Evolutionary conservation across 1,140 invertebrate genomes (phyloP).

Genomic region (Araneus ventricosus): DNA sequence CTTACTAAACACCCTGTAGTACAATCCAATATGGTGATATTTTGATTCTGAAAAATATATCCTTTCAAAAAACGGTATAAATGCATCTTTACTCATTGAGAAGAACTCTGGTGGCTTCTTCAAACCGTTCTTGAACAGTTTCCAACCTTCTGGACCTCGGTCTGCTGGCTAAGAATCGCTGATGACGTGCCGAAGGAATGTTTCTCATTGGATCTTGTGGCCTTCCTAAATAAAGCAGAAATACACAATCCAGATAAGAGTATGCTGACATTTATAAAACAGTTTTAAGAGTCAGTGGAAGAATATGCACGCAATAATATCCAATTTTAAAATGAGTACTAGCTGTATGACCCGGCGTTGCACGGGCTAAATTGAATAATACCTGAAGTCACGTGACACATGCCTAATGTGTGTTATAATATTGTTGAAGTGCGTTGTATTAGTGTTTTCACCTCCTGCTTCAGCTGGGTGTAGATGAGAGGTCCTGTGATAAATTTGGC

Average conservation of each 20-base stretch:
- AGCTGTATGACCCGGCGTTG: too few relatives aligned
- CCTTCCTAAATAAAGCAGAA: not conserved
- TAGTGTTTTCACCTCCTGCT: too few relatives aligned
- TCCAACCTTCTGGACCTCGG: conserved; percentile 33
- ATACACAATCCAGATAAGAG: not conserved
- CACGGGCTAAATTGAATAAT: too few relatives aligned
- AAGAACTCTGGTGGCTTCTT: conserved; percentile 65
- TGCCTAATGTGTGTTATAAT: too few relatives aligned
- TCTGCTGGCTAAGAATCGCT: conserved; percentile 3
- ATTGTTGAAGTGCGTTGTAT: too few relatives aligned
- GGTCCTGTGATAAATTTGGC: too few relatives aligned
- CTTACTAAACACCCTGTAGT: too few relatives aligned
- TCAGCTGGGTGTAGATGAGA: too few relatives aligned
- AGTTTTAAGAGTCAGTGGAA: not conserved
- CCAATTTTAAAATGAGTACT: too few relatives aligned
- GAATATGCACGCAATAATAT: not conserved
- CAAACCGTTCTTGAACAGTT: conserved; percentile 50
- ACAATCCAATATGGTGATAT: too few relatives aligned
- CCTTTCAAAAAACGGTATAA: not conserved
- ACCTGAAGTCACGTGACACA: too few relatives aligned
- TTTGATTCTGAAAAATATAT: too few relatives aligned
- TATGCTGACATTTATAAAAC: not conserved
- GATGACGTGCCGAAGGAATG: conserved; percentile 3
- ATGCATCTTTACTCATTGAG: conserved; percentile 3
- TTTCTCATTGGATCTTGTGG: not conserved